phyloP scores from a whole-genome alignment of 2,888 invertebrate species.

The Mythimna albipuncta region DNA sequence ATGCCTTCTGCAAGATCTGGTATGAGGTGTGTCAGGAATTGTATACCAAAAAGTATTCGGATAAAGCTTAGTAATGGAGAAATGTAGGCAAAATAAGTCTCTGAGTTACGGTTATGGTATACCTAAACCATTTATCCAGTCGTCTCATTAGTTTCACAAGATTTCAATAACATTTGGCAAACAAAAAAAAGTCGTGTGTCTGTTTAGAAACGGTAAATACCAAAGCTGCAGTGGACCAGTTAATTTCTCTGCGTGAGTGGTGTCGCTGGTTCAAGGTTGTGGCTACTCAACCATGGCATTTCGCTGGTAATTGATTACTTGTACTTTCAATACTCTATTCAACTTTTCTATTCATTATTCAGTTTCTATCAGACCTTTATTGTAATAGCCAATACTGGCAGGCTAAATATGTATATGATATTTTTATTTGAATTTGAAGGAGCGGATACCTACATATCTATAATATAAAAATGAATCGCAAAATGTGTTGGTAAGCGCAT shows the following conservation, averaged over 20 bases:
- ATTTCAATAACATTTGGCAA: conserved; percentile 26
- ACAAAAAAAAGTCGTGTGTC: conserved; percentile 11
- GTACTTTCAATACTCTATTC: conserved; percentile 27
- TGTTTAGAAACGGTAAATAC: conserved; percentile 48
- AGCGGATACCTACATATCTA: no score
- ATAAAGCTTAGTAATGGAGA: no score
- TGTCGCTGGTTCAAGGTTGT: conserved; percentile 69
- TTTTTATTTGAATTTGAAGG: no score
- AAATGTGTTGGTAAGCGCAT: no score
- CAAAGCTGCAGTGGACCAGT: conserved; percentile 31
- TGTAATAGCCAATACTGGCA: no score
- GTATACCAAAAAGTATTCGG: neutral
- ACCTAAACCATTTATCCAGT: no score
- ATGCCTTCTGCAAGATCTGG: neutral
- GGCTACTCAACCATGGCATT: conserved; percentile 66
- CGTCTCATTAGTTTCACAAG: conserved; percentile 2
- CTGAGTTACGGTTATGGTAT: no score
- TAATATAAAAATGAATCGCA: no score
- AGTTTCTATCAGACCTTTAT: neutral
- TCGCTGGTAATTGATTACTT: conserved; percentile 43
- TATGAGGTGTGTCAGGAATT: neutral
- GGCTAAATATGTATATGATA: no score
- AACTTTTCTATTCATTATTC: conserved; percentile 1
- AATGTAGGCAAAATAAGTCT: neutral
- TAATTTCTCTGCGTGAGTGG: conserved; percentile 60